Evolutionary conservation across 2,797 vertebrate species (phyloP), one percentile per base, ranked within the genome.

Genomic region (Halcyon chelicuti): DNA sequence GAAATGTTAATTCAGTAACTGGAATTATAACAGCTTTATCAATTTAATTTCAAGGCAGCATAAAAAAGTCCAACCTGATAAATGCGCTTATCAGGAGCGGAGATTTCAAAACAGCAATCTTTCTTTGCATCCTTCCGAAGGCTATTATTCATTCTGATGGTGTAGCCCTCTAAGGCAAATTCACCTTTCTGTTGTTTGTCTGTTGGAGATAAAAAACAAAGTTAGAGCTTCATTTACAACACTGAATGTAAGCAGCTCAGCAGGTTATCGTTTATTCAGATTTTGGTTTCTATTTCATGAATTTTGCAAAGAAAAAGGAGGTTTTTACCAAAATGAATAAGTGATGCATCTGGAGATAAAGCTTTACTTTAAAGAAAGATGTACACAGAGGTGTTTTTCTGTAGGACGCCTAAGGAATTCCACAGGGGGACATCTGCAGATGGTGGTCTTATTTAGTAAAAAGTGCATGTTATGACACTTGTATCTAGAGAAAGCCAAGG

Each of bases 161-260:
- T 82, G 97, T 99, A 99, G 61, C 99, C 99, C 35, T 99, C 98
- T 68, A 99, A 99, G 91, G 97, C 97, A 98, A 99, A 99, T 98
- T 99, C 99, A 66, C 99, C 99, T 98, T 99, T 99, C 98, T 99
- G 99, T 97, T 99, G 99, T 98, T 99, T 99, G 98, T 99, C 99
- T 99, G 98, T 96, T 88, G 93, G 89, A 97, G 97, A 98, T 95
- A 98, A 98, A 97, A 96, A 95, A 31, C 80, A 96, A 97, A 98
- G 97, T 97, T 96, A 96, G 95, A 96, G 92, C 82, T 98, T 98
- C 93, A 96, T 96, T 97, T 97, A 91, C 90, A 96, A 91, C 51
- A 82, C 37, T 54, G 78, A 96, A 92, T 3, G 63, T 54, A 95
- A 97, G 90, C 70, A 55, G 63, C 85, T 91, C 54, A 84, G 86